Base-by-base conservation (phyloP, 2,888 invertebrate species). In the Drosophila kambysellisi region DNA sequence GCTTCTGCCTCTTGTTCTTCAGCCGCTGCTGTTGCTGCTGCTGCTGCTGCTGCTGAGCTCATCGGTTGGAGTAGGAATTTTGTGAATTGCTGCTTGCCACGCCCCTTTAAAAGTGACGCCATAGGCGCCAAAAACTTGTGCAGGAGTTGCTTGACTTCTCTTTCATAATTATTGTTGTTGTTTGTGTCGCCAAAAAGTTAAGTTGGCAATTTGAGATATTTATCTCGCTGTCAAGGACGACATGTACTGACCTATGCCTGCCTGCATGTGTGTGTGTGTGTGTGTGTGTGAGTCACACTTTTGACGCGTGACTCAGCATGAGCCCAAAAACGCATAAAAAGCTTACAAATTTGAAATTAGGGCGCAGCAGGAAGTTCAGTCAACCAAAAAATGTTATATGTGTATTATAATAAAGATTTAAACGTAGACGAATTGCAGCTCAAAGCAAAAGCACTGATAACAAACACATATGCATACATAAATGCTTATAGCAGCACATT, bases 201-300 rank as follows among this genome's bases (percentile, higher is more conserved):
- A 77, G 20, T 62, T 82, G 80, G 63, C 75, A 82, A 76, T 72
- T 73, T 58, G 54, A 84, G 90, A 84, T 89, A 67, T 73, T 69
- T 71, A 88, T 84, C 89, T 84, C 70, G 48, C 60, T 32, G 39
- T 51, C 78, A 81, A 79, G 82, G 74, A 78, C 69, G 66, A 78
- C 66, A 72, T 65, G 52, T 51, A 46, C 64, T 62, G 56, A 41
- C 39, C 43, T 56, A 35, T 58, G 32, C 53, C 66, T 74, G n/a
- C 41, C 54, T 56, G 43, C 41, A 25, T 51, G 63, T 2, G 25
- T 39, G 72, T 61, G 54, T 52, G 32, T 64, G 70, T 57, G 53
- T 59, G 50, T 65, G 50, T 68, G 72, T 81, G 70, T 87, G 89
- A 82, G 72, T 84, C 84, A 82, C 74, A 70, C 60, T 61, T 66